Base-by-base conservation (phyloP, 1,140 invertebrate species). In the Drosophila pachea region DNA sequence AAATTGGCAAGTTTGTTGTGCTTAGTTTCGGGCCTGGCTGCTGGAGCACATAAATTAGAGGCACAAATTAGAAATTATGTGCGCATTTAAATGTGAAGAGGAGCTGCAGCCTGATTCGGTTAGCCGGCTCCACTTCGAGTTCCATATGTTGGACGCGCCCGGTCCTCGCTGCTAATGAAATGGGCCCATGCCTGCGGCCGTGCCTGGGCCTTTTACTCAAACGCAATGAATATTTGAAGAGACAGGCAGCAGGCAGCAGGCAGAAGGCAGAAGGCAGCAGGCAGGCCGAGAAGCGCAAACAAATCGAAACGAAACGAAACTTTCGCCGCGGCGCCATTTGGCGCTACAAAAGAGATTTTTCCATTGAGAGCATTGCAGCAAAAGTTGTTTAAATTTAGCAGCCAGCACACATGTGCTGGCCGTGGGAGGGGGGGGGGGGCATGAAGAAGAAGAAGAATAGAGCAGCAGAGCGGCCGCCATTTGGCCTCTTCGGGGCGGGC, bases 11-110 rank as follows among this genome's bases (percentile, higher is more conserved):
- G 79, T 84, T 84, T 84, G 79, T 84, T 84, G 79, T 86, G 79
- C 81, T 84, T 86, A 84, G 81, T 86, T 86, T 86, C 22, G 67
- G 73, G 73, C 72, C 76, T 59, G 31, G 66, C 76, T 81, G 73
- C 60, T 67, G 70, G 62, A 78, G 79, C 77, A 74, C 75, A 88
- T 88, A 88, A 88, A 88, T 88, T 86, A 86, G 74, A 71, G 68
- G 68, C 77, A 79, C 81, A 88, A 88, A 88, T 88, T 88, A 88
- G 86, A 88, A 88, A 88, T 88, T 88, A 88, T 88, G 86, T 88
- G 76, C 78, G 79, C 86, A 87, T 87, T 87, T 86, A 86, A 86
- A 86, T 86, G 81, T 86, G 82, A 86, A 83, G 79, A 84, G 79
- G 73, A 84, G 54, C 59, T 67, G 48, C 61, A 11, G 29, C 55